These are phyloP conservation scores for Arrhopalites spinosus DNA, from an alignment of 2,888 invertebrate species.

Conservation along the genomic window DNA sequence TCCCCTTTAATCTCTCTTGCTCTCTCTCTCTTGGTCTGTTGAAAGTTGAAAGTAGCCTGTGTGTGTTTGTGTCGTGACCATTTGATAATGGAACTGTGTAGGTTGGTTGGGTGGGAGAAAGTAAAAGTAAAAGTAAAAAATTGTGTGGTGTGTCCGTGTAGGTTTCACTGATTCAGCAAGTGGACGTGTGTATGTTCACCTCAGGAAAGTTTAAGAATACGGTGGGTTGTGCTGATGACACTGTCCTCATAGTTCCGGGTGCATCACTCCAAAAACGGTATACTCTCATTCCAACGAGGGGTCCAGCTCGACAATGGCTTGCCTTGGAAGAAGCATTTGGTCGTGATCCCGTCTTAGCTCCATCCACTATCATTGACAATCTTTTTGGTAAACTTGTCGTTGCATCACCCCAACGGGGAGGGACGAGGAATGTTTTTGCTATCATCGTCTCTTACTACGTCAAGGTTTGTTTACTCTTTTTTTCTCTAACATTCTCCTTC, in stretches of 20 bases:
- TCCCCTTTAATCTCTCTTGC: conserved; percentile 29
- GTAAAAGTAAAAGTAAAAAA: too few species aligned
- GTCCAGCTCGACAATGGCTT: conserved; percentile 55
- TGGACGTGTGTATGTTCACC: conserved; percentile 93
- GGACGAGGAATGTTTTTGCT: conserved; percentile 74
- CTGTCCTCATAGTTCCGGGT: conserved; percentile 54
- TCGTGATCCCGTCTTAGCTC: conserved; percentile 59
- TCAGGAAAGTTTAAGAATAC: conserved; percentile 92
- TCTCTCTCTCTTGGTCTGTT: not conserved
- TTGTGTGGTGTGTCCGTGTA: too few species aligned
- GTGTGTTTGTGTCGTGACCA: not conserved
- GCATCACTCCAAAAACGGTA: conserved; percentile 54
- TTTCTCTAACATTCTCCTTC: not conserved
- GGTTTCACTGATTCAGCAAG: conserved; percentile 85
- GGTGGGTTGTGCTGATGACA: conserved; percentile 65
- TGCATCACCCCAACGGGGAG: conserved; percentile 41
- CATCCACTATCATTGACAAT: conserved; percentile 51
- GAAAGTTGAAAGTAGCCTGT: not conserved
- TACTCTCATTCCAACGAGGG: conserved; percentile 48
- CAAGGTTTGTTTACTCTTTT: conserved; percentile 72
- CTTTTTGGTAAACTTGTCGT: conserved; percentile 41
- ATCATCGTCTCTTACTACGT: conserved; percentile 91
- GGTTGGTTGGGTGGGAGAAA: too few species aligned
- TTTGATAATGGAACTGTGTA: not conserved
- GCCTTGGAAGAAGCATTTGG: conserved; percentile 60